A percentile compares a stretch with the other conserved stretches of the same genome.
Evolutionary conservation across 2,113 vertebrate species (phyloP).

Genomic region (Pleuronectes platessa): DNA sequence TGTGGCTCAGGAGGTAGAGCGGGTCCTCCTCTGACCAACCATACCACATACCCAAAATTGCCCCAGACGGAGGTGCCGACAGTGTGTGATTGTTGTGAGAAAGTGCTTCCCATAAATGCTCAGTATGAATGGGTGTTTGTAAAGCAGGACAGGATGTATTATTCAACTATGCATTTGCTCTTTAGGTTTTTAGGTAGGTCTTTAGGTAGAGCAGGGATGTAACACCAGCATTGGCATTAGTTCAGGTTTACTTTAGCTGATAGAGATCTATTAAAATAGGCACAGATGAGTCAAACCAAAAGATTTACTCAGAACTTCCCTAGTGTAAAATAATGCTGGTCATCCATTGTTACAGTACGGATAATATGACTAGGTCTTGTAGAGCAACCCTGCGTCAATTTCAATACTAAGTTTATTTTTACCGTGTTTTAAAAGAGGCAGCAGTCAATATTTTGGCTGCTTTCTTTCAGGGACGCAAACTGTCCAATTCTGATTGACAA

Average conservation of each 20-base stretch:
- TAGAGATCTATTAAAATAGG: not conserved
- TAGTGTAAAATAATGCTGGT: not conserved
- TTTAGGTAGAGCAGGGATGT: not conserved
- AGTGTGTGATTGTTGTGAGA: no score
- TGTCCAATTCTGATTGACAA: conserved; percentile 2
- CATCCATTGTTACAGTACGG: no score
- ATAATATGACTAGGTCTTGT: not conserved
- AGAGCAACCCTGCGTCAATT: not conserved
- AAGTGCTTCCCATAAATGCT: no score
- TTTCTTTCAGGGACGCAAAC: conserved; percentile 14
- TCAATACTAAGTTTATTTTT: not conserved
- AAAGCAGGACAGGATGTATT: no score
- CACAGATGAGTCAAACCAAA: not conserved
- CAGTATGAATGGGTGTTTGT: no score
- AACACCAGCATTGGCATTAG: not conserved
- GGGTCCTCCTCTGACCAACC: no score
- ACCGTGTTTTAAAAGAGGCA: not conserved
- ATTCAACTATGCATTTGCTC: no score
- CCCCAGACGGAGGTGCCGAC: no score
- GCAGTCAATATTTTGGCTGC: not conserved
- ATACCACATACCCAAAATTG: no score
- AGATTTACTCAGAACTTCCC: no score
- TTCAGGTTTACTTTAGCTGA: not conserved
- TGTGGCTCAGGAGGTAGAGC: no score
- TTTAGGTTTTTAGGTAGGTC: not conserved